Evolutionary conservation across 2,888 invertebrate genomes (phyloP).

Genomic region (Drosophila formosana): DNA sequence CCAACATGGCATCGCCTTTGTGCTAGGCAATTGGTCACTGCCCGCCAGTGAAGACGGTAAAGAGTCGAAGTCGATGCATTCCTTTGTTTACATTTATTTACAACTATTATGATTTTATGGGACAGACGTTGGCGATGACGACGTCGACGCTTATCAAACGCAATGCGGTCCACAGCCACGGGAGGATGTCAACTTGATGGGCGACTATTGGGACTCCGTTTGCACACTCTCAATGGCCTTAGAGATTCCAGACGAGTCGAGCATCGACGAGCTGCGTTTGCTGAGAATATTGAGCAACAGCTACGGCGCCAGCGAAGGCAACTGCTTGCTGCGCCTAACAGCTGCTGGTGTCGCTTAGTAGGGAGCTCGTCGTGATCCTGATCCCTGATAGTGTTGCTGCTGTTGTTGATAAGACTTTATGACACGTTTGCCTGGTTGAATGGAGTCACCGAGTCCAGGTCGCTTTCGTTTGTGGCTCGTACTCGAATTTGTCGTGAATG

Average conservation of each 20-base stretch:
- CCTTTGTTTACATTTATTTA: constrained; percentile 10
- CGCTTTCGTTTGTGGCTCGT: constrained; percentile 88
- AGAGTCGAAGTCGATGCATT: background rate
- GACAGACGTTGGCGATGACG: constrained; percentile 27
- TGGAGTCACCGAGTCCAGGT: constrained; percentile 91
- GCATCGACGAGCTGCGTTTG: constrained; percentile 42
- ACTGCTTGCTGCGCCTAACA: constrained; percentile 62
- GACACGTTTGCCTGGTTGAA: constrained; percentile 94
- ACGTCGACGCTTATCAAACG: constrained; percentile 12
- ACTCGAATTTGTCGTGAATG: constrained; percentile 1
- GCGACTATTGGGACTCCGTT: constrained; percentile 61
- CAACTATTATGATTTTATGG: background rate
- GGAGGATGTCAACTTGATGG: constrained; percentile 38
- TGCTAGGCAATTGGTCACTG: constrained; percentile 71
- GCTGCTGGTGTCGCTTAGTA: constrained; percentile 65
- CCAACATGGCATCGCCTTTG: constrained; percentile 64
- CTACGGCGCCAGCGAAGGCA: constrained; percentile 57
- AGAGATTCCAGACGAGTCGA: constrained; percentile 42
- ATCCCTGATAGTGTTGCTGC: constrained; percentile 86
- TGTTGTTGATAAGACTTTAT: constrained; percentile 90
- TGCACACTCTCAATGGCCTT: constrained; percentile 56
- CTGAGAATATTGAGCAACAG: constrained; percentile 68
- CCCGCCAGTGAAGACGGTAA: constrained; percentile 44
- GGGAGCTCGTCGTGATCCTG: constrained; percentile 83
- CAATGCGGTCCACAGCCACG: constrained; percentile 4